Percentiles rank a stretch among this genome's conserved stretches.
phyloP scores from a whole-genome alignment of 1,140 invertebrate species.

The Sipha flava region DNA sequence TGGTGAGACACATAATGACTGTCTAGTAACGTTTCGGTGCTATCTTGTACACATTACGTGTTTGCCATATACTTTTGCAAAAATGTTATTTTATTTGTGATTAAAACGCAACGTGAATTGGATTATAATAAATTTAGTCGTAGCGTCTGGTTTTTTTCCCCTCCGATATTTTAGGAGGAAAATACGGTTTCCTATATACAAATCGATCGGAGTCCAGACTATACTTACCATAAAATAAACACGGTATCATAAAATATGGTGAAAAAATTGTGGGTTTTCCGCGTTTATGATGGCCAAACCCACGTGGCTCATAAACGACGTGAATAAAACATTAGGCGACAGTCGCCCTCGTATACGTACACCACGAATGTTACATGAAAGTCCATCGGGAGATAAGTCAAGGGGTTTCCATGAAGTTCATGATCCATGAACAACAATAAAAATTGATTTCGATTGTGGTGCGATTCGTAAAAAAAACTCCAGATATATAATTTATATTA shows the following conservation, averaged over 20 bases:
- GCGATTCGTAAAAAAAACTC: neutral
- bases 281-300: conserved; percentile 22
- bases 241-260: conserved; percentile 19
- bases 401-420: conserved; percentile 12
- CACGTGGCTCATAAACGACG: conserved; percentile 20
- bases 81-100: neutral
- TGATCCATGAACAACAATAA: conserved; percentile 24
- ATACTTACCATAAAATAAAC: conserved; percentile 29
- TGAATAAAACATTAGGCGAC: conserved; percentile 32
- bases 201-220: conserved; percentile 21
- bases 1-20: no score
- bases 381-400: neutral
- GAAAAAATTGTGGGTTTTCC: conserved; percentile 26
- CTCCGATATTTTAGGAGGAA: neutral
- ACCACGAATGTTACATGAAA: neutral
- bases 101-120: neutral
- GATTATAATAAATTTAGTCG: neutral
- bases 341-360: neutral
- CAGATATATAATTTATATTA: neutral
- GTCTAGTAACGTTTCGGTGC: no score
- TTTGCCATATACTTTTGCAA: no score
- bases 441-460: conserved; percentile 15
- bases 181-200: neutral
- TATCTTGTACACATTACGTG: no score
- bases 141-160: neutral